Evolutionary conservation across 2,797 vertebrate genomes (phyloP), one percentile per base, ranked within the genome.

Genomic region (Coregonus suidteri): DNA sequence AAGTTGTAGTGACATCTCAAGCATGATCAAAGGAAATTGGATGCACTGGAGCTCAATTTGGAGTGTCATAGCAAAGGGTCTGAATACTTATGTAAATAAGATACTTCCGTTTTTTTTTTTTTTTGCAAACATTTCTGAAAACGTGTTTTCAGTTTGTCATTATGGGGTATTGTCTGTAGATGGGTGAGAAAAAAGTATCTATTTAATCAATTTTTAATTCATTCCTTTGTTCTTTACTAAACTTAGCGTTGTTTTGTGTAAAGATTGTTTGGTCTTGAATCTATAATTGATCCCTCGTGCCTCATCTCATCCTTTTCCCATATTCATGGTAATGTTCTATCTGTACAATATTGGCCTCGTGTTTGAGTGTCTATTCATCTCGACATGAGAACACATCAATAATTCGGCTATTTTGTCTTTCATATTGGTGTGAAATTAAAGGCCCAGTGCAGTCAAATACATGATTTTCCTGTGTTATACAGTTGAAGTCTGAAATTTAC

Each of bases 41-140:
- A 47, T 47, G 41, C 41, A 47, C 41, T 7, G 9, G 41, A 47
- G 41, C 41, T 71, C 75, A 64, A 62, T 53, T 16, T 73, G 41
- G 56, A 73, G 68, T 73, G 76, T 77, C 76, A 73, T 77, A 66
- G 76, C 70, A 73, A 77, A 66, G 70, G 59, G 70, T 65, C 35
- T 53, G 76, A 73, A 77, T 66, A 77, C 70, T 68, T 30, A 59
- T 59, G 54, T 59, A 59, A 47, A 47, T 11, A 47, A 47, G 41
- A 9, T 47, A 47, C 9, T 47, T 13, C 41, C 11, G 41, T 47
- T 47, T 47, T 3, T 11, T 47, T 47, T 47, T 47, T 47, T 3
- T 11, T 47, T 47, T 47, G 41, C 41, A 47, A 47, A 47, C 41
- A 47, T 47, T 47, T 47, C 41, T 13, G 11, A 47, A 47, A 47